These are phyloP conservation scores for Micrastur ruficollis DNA, from an alignment of 2,797 vertebrate genomes.

Conservation along the genomic window DNA sequence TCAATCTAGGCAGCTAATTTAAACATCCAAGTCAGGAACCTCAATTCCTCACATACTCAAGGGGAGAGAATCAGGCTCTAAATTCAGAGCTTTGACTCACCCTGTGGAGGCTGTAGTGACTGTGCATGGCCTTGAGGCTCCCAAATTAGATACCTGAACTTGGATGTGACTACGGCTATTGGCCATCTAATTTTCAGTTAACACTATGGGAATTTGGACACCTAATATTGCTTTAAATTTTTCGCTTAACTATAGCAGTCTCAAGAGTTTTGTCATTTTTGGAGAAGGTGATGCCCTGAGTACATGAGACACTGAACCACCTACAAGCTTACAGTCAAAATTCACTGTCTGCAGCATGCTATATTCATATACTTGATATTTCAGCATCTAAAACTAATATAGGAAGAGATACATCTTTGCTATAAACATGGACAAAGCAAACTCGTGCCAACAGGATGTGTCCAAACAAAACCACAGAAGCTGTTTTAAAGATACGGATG, in stretches of 20 bases:
- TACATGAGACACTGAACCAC: neutral
- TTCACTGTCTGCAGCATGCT: neutral
- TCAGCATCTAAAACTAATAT: neutral
- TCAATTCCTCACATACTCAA: neutral
- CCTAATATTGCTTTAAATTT: neutral
- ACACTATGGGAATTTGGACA: neutral
- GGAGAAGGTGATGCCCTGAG: neutral
- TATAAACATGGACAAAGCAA: neutral
- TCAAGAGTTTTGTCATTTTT: neutral
- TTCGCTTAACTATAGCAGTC: neutral
- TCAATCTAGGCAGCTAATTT: neutral
- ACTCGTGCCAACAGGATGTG: neutral
- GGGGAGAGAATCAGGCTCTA: neutral
- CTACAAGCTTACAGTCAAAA: neutral
- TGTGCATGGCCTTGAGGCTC: neutral
- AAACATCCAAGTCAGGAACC: neutral
- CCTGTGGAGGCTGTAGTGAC: neutral
- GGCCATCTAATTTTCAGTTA: neutral
- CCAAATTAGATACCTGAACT: neutral
- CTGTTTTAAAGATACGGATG: neutral
- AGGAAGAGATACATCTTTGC: neutral
- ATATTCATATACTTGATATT: neutral
- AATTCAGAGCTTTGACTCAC: constrained; percentile 13
- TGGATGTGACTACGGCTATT: neutral
- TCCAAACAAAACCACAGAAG: neutral